Base-by-base conservation (phyloP, 2,113 vertebrate genomes). In the Columbina picui region DNA sequence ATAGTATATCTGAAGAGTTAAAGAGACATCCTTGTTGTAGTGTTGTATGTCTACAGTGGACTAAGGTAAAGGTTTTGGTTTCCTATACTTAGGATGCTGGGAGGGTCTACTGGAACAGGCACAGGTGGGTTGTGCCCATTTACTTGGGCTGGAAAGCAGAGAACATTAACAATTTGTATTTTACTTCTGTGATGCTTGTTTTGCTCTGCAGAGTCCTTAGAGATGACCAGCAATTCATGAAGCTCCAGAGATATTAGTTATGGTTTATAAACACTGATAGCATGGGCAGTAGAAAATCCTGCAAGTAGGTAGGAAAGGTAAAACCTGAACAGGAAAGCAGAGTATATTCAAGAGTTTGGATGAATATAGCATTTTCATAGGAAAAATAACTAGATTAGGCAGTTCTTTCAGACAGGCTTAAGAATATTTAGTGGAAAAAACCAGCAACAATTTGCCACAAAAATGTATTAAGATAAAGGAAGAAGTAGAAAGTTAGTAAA, bases 41-140 rank as follows among this genome's bases (percentile, higher is more conserved):
- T 65, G 17, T 14, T 70, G 7, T 7, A 3, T 10, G 9, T 75
- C 61, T 79, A 1, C 27, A 55, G 47, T 29, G 56, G 23, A 16
- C 21, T 5, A 30, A 32, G 10, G 26, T 11, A 18, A 36, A 10
- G 20, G 2, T 63, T 39, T 81, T 80, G 41, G 36, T 45, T 86
- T 90, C 10, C 39, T 39, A 0, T 43, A 2, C 9, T 49, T 18
- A 3, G 4, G 32, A 9, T 36, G 12, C 14, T 30, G 16, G 32
- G 41, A 27, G 45, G 41, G n/a, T 71, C 21, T 21, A 6, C 12
- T 53, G 75, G 27, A 77, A 36, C 16, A 53, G 71, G 30, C 21
- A 34, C 25, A 32, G 14, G 9, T n/a, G 77, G 27, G 14, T 50
- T 91, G 18, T 74, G 39, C 10, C 26, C 1, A 0, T 73, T 76